Evolutionary conservation across 2,888 invertebrate genomes (phyloP).

Genomic region (Hipparchia sbordonii): DNA sequence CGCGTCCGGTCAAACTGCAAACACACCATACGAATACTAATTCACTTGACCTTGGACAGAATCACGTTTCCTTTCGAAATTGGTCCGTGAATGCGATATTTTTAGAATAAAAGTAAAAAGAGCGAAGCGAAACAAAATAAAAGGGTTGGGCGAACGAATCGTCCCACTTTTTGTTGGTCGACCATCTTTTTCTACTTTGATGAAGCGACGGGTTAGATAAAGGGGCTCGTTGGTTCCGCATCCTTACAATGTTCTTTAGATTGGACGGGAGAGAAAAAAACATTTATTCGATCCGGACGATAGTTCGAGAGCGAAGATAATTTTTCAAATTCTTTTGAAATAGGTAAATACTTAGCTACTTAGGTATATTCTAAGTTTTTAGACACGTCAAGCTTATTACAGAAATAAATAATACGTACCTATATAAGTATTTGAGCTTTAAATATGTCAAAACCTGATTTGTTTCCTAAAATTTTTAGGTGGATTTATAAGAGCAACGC

Average conservation of each 20-base stretch:
- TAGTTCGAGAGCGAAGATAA: slow-evolving; percentile 22
- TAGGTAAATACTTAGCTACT: neutral
- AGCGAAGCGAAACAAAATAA: slow-evolving; percentile 68
- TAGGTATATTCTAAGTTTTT: neutral
- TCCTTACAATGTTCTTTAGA: slow-evolving; percentile 42
- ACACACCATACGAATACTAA: slow-evolving; percentile 79
- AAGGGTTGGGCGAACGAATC: slow-evolving; percentile 74
- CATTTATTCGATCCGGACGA: slow-evolving; percentile 34
- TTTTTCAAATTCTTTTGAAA: slow-evolving; percentile 19
- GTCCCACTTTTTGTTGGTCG: slow-evolving; percentile 69
- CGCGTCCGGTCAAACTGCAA: slow-evolving; percentile 76
- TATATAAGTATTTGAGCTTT: no score
- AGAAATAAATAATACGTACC: neutral
- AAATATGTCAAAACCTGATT: no score
- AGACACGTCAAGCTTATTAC: neutral
- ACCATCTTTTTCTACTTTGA: slow-evolving; percentile 64
- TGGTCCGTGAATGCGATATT: slow-evolving; percentile 81
- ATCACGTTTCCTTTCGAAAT: slow-evolving; percentile 83
- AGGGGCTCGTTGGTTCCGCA: slow-evolving; percentile 51
- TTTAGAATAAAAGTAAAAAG: slow-evolving; percentile 81
- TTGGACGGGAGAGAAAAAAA: slow-evolving; percentile 36
- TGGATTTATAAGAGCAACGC: no score
- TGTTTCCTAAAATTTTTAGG: no score
- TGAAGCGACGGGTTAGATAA: slow-evolving; percentile 60
- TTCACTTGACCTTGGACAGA: slow-evolving; percentile 76